Percentiles rank a stretch among this genome's conserved stretches.
phyloP scores from a whole-genome alignment of 2,888 invertebrate genomes.

The Psococerastis gibbosa region DNA sequence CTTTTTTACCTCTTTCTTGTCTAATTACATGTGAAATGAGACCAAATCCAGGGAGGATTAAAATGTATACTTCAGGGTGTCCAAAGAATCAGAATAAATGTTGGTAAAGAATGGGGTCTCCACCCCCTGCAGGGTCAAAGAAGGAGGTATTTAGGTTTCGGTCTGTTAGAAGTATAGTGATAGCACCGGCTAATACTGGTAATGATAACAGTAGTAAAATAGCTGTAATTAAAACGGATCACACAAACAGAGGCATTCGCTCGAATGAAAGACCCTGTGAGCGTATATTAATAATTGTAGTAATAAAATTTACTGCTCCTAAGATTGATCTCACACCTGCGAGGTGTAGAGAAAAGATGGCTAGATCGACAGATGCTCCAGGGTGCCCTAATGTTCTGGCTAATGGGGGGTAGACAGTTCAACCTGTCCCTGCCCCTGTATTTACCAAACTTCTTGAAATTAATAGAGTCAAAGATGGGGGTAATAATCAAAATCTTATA shows the following conservation, averaged over 20 bases:
- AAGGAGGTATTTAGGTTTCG: constrained; percentile 66
- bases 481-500: constrained; percentile 65
- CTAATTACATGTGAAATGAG: constrained; percentile 61
- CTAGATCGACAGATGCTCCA: constrained; percentile 49
- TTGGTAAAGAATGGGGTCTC: constrained; percentile 63
- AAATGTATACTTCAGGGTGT: constrained; percentile 71
- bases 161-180: constrained; percentile 60
- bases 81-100: constrained; percentile 80
- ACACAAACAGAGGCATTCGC: constrained; percentile 51
- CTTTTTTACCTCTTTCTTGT: constrained; percentile 53
- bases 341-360: constrained; percentile 58
- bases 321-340: constrained; percentile 54
- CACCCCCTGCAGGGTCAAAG: constrained; percentile 62
- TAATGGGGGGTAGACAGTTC: constrained; percentile 57
- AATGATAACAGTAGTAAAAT: constrained; percentile 30
- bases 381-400: constrained; percentile 31
- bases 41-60: constrained; percentile 68
- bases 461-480: constrained; percentile 44
- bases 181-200: constrained; percentile 59
- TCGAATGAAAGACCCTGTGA: constrained; percentile 37
- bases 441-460: constrained; percentile 41
- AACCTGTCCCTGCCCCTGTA: constrained; percentile 55
- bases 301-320: constrained; percentile 63
- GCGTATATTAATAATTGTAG: constrained; percentile 54
- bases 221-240: constrained; percentile 48